phyloP scores from a whole-genome alignment of 1,140 invertebrate species.

The Calliphora vicina region DNA sequence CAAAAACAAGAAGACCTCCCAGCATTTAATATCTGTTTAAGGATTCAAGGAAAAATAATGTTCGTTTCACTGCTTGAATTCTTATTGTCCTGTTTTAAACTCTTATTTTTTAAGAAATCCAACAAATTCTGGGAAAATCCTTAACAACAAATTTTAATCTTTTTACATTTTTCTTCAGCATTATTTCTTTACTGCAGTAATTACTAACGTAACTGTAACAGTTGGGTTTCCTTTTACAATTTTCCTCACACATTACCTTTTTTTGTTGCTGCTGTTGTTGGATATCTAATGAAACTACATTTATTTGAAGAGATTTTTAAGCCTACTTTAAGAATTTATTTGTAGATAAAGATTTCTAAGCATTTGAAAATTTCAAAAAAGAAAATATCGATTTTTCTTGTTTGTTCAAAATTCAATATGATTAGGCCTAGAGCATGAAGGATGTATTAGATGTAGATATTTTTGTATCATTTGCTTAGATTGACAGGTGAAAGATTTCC shows the following conservation, averaged over 20 bases:
- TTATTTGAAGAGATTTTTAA: no score
- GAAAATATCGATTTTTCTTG: no score
- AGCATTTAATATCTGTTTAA: no score
- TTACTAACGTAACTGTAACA: slow-evolving; percentile 7
- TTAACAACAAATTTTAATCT: neutral
- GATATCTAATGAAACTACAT: neutral
- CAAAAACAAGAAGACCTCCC: neutral
- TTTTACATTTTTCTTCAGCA: neutral
- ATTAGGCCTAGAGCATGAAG: no score
- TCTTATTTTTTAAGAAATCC: neutral
- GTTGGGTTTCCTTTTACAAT: neutral
- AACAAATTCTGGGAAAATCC: neutral
- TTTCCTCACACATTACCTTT: neutral
- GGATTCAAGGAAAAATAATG: neutral
- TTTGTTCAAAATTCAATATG: no score
- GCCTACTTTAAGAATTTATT: no score
- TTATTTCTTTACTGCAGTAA: neutral
- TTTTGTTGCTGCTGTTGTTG: no score
- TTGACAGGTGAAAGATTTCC: no score
- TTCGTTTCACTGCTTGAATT: neutral
- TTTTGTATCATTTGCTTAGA: neutral
- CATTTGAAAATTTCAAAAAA: no score
- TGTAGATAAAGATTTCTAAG: no score
- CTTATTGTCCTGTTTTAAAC: slow-evolving; percentile 8
- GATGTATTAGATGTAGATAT: neutral